phyloP scores from a whole-genome alignment of 2,113 vertebrate genomes.

The Corythoichthys intestinalis region DNA sequence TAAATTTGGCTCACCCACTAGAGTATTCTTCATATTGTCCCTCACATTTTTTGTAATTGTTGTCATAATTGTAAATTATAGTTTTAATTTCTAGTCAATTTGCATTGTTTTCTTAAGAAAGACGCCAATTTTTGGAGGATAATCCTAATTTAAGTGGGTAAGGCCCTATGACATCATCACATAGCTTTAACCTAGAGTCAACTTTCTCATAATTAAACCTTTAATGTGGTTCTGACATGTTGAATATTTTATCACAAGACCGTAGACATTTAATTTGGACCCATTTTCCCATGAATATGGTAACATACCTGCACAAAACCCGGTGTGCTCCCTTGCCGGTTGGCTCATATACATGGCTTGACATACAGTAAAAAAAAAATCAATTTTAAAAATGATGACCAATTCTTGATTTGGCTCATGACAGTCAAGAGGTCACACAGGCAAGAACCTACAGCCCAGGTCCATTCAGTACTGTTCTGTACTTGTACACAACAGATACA shows the following conservation, averaged over 20 bases:
- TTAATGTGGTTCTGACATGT: not conserved
- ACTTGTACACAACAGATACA: not conserved
- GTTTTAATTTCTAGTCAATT: not conserved
- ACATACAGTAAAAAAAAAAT: not conserved
- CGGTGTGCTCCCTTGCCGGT: not conserved
- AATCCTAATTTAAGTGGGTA: too few species aligned
- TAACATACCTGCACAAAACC: not conserved
- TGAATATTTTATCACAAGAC: not conserved
- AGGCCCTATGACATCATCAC: constrained; percentile 5
- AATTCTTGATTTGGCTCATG: constrained; percentile 8
- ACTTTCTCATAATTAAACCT: not conserved
- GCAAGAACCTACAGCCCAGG: not conserved
- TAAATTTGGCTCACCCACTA: too few species aligned
- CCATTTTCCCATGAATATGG: not conserved
- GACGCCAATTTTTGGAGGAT: not conserved
- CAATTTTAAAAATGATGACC: not conserved
- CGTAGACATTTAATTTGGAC: not conserved
- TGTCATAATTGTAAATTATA: not conserved
- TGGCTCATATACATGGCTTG: not conserved
- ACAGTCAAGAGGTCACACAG: not conserved
- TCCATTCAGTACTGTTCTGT: not conserved
- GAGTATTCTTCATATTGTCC: too few species aligned
- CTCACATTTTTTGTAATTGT: not conserved
- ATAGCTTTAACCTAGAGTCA: not conserved
- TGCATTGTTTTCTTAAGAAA: not conserved